Conservation (phyloP, 2,113 vertebrate species). For the Engystomops pustulosus region DNA sequence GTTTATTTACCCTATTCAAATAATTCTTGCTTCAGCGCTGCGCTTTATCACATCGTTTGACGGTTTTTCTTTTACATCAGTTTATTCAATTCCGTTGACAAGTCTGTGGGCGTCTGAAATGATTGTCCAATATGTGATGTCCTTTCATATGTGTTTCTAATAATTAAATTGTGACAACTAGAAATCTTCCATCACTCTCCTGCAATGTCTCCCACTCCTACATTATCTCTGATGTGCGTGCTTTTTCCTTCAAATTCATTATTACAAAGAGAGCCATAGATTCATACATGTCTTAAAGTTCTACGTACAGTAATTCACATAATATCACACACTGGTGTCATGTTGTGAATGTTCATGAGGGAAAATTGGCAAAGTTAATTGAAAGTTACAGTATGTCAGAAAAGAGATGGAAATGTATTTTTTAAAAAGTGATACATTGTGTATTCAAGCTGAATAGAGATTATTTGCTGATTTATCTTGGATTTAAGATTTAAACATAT, state of each 20-base stretch:
- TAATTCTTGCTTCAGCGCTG: neutral
- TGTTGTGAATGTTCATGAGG: neutral
- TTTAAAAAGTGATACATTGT: neutral
- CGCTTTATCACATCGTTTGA: constrained; percentile 17
- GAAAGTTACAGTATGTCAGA: neutral
- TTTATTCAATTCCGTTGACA: constrained; percentile 52
- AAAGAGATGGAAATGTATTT: neutral
- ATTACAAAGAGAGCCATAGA: constrained; percentile 20
- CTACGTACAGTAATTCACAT: neutral
- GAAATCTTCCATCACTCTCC: constrained; percentile 45
- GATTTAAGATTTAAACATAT: too few relatives aligned
- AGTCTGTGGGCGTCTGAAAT: constrained; percentile 53
- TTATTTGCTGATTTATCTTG: neutral
- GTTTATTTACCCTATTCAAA: constrained; percentile 20
- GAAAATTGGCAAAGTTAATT: neutral
- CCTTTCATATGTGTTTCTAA: constrained; percentile 49
- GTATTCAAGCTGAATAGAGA: too few relatives aligned
- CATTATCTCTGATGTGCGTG: constrained; percentile 32
- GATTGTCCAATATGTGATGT: constrained; percentile 50
- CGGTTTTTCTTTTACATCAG: constrained; percentile 34
- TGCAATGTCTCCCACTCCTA: constrained; percentile 44
- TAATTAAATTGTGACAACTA: constrained; percentile 57
- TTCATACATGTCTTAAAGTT: neutral
- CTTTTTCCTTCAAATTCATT: constrained; percentile 7
- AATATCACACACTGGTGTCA: neutral